Evolutionary conservation across 2,113 vertebrate species (phyloP).

Genomic region (Atlantisia rogersi): DNA sequence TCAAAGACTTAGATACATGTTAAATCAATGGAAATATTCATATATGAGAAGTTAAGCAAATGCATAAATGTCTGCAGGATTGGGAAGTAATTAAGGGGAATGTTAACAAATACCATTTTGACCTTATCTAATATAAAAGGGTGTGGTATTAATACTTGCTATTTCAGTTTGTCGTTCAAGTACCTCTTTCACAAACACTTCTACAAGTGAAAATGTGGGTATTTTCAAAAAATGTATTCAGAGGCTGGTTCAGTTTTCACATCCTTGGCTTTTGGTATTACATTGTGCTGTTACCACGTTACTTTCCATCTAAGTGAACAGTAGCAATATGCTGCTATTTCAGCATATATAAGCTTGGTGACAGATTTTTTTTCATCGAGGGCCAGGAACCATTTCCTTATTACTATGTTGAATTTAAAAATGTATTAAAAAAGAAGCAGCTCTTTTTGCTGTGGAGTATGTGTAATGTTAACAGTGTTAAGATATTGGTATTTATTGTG

Average conservation of each 20-base stretch:
- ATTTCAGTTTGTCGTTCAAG: not conserved
- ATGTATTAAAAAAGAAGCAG: not conserved
- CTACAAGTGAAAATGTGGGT: not conserved
- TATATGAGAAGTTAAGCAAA: conserved; percentile 22
- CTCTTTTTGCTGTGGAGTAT: not conserved
- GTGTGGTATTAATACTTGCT: not conserved
- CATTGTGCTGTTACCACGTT: not conserved
- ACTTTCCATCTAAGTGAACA: not conserved
- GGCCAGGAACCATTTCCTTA: not conserved
- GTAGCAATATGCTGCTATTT: not conserved
- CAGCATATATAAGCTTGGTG: not conserved
- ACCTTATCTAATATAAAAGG: not conserved
- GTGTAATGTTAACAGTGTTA: not conserved
- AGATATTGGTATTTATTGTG: not conserved
- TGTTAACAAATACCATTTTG: not conserved
- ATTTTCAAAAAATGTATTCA: not conserved
- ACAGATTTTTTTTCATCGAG: conserved; percentile 15
- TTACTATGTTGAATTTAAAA: conserved; percentile 12
- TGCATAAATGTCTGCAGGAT: not conserved
- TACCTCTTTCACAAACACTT: not conserved
- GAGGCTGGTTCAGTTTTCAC: not conserved
- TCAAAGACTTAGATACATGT: not conserved
- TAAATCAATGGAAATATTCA: conserved; percentile 12
- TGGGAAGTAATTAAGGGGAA: not conserved
- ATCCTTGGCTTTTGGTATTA: not conserved